A percentile compares a stretch with the other conserved stretches of the same genome.
Conservation (phyloP, 1,140 invertebrate genomes). For the Coenobita brevimanus region DNA sequence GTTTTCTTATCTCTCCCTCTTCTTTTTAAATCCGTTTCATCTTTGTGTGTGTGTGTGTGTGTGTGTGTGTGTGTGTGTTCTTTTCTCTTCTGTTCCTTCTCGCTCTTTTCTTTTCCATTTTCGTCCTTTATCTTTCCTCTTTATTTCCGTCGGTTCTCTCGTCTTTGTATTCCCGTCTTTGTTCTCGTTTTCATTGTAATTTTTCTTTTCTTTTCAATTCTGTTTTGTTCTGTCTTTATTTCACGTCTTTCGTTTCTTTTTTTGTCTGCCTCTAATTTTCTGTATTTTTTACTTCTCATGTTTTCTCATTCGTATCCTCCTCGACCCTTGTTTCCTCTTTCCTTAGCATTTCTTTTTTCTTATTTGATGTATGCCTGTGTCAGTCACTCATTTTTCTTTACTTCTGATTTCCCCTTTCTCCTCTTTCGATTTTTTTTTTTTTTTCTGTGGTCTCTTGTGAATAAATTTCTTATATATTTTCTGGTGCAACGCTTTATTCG, state of each 20-base stretch:
- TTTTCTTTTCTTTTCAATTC: neutral
- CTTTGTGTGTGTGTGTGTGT: no score
- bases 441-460: neutral
- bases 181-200: neutral
- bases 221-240: neutral
- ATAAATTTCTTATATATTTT: no score
- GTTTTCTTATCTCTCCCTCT: no score
- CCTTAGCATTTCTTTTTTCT: neutral
- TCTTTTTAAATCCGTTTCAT: no score
- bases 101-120: no score
- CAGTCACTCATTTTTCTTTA: no score
- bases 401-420: neutral
- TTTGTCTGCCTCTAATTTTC: neutral
- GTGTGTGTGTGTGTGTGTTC: no score
- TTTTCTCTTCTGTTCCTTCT: no score
- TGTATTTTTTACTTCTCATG: neutral
- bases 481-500: no score
- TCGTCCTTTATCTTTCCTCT: no score
- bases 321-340: neutral
- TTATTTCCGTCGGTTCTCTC: neutral
- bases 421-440: neutral
- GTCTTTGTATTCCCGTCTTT: neutral
- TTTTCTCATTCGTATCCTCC: neutral
- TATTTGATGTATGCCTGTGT: no score
- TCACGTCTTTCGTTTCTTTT: neutral